A percentile compares a stretch with the other conserved stretches of the same genome.
These are phyloP conservation scores for Hystrix brachyura DNA, from an alignment of 2,113 vertebrate genomes.

Conservation along the genomic window DNA sequence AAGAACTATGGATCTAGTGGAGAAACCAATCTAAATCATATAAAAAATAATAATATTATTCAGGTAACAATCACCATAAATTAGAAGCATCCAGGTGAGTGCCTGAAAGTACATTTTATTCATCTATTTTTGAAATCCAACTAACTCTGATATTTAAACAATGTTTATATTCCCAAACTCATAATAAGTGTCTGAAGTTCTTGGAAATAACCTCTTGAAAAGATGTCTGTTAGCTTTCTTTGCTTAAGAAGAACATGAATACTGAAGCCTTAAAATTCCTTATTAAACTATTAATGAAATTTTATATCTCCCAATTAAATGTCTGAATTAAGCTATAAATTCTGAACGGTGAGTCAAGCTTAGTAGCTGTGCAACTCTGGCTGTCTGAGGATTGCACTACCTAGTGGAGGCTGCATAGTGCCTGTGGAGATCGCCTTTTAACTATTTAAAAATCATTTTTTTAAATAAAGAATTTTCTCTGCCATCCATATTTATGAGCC, in stretches of 20 bases:
- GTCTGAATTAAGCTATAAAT: not conserved
- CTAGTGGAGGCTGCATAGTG: not conserved
- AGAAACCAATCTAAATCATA: not conserved
- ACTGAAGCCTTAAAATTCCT: conserved; percentile 76
- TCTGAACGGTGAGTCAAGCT: not conserved
- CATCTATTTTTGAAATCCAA: conserved; percentile 14
- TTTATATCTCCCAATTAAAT: not conserved
- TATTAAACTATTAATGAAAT: conserved; percentile 50
- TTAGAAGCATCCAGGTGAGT: not conserved
- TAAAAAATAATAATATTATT: not conserved
- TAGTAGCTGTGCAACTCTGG: not conserved
- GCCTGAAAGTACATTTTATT: not conserved
- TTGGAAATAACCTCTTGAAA: conserved; percentile 75
- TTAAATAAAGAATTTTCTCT: not conserved
- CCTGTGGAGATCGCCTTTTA: not conserved
- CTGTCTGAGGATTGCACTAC: not conserved
- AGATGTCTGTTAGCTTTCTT: conserved; percentile 77
- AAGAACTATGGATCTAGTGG: not conserved
- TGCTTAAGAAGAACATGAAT: conserved; percentile 73
- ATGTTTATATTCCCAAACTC: not conserved
- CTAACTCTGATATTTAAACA: not conserved
- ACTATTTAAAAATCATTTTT: not conserved
- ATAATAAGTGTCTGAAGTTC: not conserved
- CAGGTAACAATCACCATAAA: not conserved
- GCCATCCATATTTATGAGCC: not conserved